Evolutionary conservation across 2,888 invertebrate species (phyloP).

Genomic region (Allacma fusca): DNA sequence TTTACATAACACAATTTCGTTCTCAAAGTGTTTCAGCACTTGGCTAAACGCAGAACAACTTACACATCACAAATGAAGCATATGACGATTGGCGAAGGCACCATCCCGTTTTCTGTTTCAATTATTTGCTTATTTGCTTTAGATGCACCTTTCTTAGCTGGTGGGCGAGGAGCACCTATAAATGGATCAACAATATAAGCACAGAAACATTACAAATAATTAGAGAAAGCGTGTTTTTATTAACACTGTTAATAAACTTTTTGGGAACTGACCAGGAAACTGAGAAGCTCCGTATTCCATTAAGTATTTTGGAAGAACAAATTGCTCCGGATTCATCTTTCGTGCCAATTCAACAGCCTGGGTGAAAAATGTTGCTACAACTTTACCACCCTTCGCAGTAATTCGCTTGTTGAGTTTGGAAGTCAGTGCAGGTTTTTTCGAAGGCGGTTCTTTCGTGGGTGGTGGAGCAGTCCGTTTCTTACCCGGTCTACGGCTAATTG

Average conservation of each 20-base stretch:
- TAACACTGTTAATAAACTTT: neutral
- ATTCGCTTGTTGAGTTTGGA: conserved; percentile 2
- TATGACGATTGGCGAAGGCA: conserved; percentile 82
- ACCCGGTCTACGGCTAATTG: conserved; percentile 54
- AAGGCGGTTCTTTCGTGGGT: conserved; percentile 46
- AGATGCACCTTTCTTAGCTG: conserved; percentile 32
- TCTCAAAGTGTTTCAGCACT: neutral
- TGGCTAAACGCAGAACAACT: conserved; percentile 49
- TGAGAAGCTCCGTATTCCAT: conserved; percentile 67
- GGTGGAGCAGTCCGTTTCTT: conserved; percentile 56
- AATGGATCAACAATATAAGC: too few relatives aligned
- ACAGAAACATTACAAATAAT: too few relatives aligned
- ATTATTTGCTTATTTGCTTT: conserved; percentile 44
- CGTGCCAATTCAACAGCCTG: conserved; percentile 75
- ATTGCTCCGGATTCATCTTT: conserved; percentile 87
- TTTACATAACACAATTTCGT: neutral
- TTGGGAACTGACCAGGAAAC: conserved; percentile 74
- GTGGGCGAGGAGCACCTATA: conserved; percentile 42
- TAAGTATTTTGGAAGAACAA: conserved; percentile 84
- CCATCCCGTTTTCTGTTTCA: conserved; percentile 73
- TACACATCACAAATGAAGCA: conserved; percentile 81
- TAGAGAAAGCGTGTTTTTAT: too few relatives aligned
- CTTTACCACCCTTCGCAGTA: conserved; percentile 29
- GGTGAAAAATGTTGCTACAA: conserved; percentile 35
- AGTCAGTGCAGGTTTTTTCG: conserved; percentile 43